Evolutionary conservation across 1,140 invertebrate species (phyloP).

Genomic region (Hesperophylax magnus): DNA sequence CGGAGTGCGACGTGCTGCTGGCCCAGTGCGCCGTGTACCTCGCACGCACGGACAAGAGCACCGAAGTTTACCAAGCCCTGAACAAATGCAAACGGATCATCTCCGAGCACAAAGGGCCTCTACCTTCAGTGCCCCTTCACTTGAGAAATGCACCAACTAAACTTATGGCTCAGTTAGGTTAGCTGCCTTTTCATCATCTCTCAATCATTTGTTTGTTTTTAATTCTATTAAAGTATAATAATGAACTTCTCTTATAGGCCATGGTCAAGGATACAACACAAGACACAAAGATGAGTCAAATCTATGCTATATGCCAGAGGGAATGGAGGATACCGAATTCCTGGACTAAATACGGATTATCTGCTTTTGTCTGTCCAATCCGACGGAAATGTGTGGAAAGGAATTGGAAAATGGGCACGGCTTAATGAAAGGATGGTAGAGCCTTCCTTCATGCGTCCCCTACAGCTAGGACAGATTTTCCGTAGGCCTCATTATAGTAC

Average conservation of each 20-base stretch:
- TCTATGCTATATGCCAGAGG: conserved; percentile 78
- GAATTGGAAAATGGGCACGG: no score
- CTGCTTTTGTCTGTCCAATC: no score
- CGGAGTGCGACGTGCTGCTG: conserved; percentile 84
- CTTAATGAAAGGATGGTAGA: no score
- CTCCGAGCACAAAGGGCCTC: conserved; percentile 76
- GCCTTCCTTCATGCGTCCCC: no score
- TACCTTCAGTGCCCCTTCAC: conserved; percentile 82
- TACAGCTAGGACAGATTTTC: no score
- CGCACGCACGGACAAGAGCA: conserved; percentile 82
- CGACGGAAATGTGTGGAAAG: no score
- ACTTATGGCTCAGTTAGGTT: conserved; percentile 84
- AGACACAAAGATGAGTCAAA: conserved; percentile 71
- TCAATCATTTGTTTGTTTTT: no score
- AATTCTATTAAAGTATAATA: no score
- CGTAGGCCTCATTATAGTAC: no score
- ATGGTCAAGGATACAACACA: conserved; percentile 76
- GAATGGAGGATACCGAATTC: conserved; percentile 76
- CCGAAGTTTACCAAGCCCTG: conserved; percentile 79
- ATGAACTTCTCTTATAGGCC: conserved; percentile 69
- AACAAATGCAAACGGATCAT: conserved; percentile 74
- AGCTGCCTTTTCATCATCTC: conserved; percentile 8
- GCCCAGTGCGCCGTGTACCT: conserved; percentile 84
- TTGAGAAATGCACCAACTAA: conserved; percentile 86
- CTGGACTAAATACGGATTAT: conserved; percentile 62